phyloP scores from a whole-genome alignment of 1,140 invertebrate species.

The Neodiprion virginianus region DNA sequence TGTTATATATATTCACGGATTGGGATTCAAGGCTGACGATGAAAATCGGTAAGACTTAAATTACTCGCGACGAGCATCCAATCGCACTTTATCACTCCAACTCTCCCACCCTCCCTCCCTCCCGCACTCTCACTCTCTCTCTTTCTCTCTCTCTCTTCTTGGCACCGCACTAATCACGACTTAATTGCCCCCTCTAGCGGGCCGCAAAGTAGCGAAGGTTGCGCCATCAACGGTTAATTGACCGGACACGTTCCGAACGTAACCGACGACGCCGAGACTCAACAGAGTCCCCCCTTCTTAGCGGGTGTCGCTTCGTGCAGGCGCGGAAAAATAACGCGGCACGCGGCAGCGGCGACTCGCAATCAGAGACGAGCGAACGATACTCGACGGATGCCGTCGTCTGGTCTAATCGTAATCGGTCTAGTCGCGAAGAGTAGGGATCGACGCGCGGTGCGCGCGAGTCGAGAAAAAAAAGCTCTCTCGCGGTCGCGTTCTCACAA shows the following conservation, averaged over 20 bases:
- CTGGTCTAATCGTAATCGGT: not conserved
- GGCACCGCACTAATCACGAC: slow-evolving; percentile 43
- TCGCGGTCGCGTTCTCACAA: not conserved
- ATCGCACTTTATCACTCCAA: not conserved
- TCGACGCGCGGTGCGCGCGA: not conserved
- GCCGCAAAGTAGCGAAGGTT: slow-evolving; percentile 39
- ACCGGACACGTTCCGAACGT: slow-evolving; percentile 33
- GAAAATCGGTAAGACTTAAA: not conserved
- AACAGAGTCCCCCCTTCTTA: slow-evolving; percentile 27
- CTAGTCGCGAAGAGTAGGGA: not conserved
- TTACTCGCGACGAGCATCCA: not conserved
- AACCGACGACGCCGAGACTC: slow-evolving; percentile 27
- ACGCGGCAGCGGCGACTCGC: not conserved
- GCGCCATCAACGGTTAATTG: slow-evolving; percentile 44
- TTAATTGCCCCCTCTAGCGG: slow-evolving; percentile 38
- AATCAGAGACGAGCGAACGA: not conserved
- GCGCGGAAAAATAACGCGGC: slow-evolving; percentile 9
- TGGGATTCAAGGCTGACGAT: not conserved
- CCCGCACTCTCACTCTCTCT: not conserved
- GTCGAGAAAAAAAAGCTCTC: not conserved
- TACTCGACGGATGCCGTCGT: slow-evolving; percentile 12
- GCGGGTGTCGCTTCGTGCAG: slow-evolving; percentile 16
- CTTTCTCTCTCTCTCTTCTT: not conserved
- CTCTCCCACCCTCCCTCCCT: no score
- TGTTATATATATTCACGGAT: no score